These are phyloP conservation scores for Chesias legatella DNA, from an alignment of 2,888 invertebrate genomes.

Conservation along the genomic window DNA sequence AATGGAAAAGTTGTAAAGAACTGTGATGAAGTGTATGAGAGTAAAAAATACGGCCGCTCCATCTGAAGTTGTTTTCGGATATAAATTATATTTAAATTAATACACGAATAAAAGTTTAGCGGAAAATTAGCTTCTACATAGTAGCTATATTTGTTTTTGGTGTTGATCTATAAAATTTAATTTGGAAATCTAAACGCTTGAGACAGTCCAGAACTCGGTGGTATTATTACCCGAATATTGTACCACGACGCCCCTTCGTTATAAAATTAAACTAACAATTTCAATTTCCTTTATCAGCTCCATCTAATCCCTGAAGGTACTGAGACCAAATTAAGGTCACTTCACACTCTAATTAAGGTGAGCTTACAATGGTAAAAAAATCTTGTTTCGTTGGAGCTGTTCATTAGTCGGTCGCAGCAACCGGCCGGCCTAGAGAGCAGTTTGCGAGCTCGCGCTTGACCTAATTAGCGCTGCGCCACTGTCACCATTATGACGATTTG, in stretches of 20 bases:
- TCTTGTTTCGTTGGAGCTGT: slow-evolving; percentile 65
- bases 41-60: slow-evolving; percentile 45
- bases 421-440: slow-evolving; percentile 52
- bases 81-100: slow-evolving; percentile 49
- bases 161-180: too few species aligned
- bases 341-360: slow-evolving; percentile 23
- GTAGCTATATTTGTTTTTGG: too few species aligned
- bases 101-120: slow-evolving; percentile 12
- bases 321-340: slow-evolving; percentile 1
- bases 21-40: slow-evolving; percentile 44
- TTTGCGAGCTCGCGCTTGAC: slow-evolving; percentile 64
- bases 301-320: not conserved
- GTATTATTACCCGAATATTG: too few species aligned
- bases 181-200: too few species aligned
- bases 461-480: slow-evolving; percentile 61
- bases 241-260: too few species aligned
- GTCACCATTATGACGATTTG: slow-evolving; percentile 55
- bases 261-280: too few species aligned
- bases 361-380: slow-evolving; percentile 53
- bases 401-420: slow-evolving; percentile 60
- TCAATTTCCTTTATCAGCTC: too few species aligned
- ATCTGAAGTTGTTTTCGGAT: slow-evolving; percentile 46
- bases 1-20: slow-evolving; percentile 59
- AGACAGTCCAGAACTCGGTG: too few species aligned
- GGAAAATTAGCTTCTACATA: too few species aligned